Evolutionary conservation across 2,888 invertebrate genomes (phyloP), one percentile per base, ranked within the genome.

Genomic region (Petrophora chlorosata): DNA sequence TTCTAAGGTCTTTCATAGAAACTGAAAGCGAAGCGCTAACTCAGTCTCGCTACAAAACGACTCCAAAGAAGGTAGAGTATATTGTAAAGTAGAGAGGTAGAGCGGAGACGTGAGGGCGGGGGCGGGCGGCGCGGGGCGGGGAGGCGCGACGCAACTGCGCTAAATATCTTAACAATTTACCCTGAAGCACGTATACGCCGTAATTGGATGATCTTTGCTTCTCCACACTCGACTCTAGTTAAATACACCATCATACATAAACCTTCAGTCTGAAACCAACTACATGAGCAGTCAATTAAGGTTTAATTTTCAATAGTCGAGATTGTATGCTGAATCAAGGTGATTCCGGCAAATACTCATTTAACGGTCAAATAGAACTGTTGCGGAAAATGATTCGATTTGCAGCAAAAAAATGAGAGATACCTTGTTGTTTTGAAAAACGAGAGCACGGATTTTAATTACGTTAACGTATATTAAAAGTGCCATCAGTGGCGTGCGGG

Each of bases 181-280:
- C 8, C 14, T 29, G 16, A 25, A 39, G 49, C 55, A 61, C 61
- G 51, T 51, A 45, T 13, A 13, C 40, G 28, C 47, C 19, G 43
- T 52, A 57, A 54, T 57, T 57, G 53, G 54, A 57, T 46, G 46
- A 50, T 57, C 48, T 55, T 55, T 40, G 40, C 36, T 33, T 50
- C 50, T 41, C 54, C 34, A 33, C 40, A 42, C 43, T 34, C 29
- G 29, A 22, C 29, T 35, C 16, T 30, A 36, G 14, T 28, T 34
- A 50, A 50, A 50, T 41, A 54, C 35, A 39, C 49, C 26, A 38
- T 47, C 36, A 46, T 33, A 25, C 33, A 14, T 5, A 15, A 3
- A 2, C n/a, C 4, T 17, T 9, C 36, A 26, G 32, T 9, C 9
- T 7, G 35, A 36, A 33, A 22, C 4, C 19, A 1, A 44, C 41